A percentile compares a stretch with the other conserved stretches of the same genome.
Conservation (phyloP, 2,797 vertebrate species). For the Manis crassicaudata region DNA sequence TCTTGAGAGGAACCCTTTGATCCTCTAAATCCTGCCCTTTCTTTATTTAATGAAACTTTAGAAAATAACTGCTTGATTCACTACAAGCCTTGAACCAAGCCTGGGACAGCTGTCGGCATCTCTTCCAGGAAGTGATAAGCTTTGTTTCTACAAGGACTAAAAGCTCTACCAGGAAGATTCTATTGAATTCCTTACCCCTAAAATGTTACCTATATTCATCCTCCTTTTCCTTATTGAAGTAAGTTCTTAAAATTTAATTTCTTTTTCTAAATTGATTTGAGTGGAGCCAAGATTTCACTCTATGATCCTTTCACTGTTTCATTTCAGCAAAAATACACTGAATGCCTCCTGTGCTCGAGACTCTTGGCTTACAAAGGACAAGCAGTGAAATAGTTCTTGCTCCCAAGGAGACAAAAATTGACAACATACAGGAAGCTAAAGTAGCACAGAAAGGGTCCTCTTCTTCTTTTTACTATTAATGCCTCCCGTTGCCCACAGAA, state of each 20-base stretch:
- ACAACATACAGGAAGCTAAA: not conserved
- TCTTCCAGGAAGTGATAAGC: not conserved
- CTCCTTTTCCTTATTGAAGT: slow-evolving; percentile 24
- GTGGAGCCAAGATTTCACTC: not conserved
- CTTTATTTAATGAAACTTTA: not conserved
- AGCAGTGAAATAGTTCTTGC: not conserved
- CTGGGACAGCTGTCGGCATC: not conserved
- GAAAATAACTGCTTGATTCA: not conserved
- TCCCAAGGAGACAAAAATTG: not conserved
- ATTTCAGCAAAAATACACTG: not conserved
- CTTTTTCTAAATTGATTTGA: not conserved
- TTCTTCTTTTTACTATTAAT: not conserved
- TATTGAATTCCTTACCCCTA: not conserved
- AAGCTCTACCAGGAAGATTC: not conserved
- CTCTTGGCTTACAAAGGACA: not conserved
- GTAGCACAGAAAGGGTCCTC: not conserved
- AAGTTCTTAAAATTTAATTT: not conserved
- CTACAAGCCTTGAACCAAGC: not conserved
- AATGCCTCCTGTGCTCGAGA: not conserved
- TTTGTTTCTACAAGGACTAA: not conserved
- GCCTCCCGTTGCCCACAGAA: not conserved
- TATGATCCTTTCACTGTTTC: not conserved
- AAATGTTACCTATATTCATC: not conserved
- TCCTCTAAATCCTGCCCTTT: not conserved
- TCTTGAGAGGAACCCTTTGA: not conserved